Conservation (phyloP, 92 coral and sea anemone genomes). For the Palythoa grandis region DNA sequence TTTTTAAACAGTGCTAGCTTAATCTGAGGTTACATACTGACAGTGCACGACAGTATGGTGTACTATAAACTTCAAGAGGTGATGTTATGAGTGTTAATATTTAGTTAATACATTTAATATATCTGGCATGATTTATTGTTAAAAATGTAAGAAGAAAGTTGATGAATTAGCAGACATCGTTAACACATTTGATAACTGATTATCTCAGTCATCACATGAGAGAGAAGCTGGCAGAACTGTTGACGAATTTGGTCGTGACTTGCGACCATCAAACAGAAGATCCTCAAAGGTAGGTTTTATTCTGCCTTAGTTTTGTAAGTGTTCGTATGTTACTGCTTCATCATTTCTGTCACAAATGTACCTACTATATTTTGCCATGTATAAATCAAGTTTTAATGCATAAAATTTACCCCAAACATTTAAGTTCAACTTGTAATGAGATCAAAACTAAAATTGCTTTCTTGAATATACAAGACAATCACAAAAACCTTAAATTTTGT, state of each 20-base stretch:
- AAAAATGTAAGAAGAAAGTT: not conserved
- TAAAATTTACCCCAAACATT: no score
- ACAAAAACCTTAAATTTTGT: no score
- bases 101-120: not conserved
- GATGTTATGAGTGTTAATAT: not conserved
- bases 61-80: not conserved
- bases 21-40: no score
- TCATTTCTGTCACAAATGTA: not conserved
- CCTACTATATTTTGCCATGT: no score
- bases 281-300: constrained; percentile 67
- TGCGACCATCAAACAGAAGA: constrained; percentile 61
- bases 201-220: constrained; percentile 64
- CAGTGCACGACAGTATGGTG: no score
- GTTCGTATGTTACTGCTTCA: not conserved
- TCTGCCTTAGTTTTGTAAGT: not conserved
- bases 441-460: no score
- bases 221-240: constrained; percentile 60
- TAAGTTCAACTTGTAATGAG: no score
- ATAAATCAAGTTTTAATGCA: no score
- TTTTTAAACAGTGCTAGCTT: no score
- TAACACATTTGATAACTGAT: constrained; percentile 70
- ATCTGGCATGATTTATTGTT: not conserved
- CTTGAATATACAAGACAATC: no score
- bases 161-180: constrained; percentile 15
- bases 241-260: constrained; percentile 92